Conservation (phyloP, 64 coral and sea anemone genomes). For the Astreopora myriophthalma region DNA sequence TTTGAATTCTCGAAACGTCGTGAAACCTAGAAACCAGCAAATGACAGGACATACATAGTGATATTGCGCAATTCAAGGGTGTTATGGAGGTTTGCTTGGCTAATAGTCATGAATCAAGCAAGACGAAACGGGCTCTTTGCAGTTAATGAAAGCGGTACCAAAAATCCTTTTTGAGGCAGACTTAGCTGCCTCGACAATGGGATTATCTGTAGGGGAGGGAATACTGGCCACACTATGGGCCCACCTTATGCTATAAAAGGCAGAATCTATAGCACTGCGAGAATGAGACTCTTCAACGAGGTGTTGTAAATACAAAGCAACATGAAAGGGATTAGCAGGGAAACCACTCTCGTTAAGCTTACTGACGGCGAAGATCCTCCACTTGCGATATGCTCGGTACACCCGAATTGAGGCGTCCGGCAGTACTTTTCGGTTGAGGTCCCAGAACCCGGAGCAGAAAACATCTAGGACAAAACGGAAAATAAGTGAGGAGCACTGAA, state of each 20-base stretch:
- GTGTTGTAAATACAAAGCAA: constrained; percentile 47
- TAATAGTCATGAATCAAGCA: background rate
- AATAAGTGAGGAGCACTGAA: background rate
- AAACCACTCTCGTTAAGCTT: constrained; percentile 4
- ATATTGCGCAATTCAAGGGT: background rate
- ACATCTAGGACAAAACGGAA: background rate
- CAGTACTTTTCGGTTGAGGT: background rate
- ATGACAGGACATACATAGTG: constrained; percentile 21
- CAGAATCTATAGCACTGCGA: background rate
- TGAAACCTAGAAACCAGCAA: constrained; percentile 22
- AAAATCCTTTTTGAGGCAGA: constrained; percentile 9
- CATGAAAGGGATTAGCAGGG: constrained; percentile 26
- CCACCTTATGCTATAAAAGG: constrained; percentile 39
- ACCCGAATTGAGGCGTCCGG: background rate
- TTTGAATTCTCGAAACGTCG: constrained; percentile 20
- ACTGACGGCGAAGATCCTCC: background rate
- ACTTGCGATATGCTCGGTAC: background rate
- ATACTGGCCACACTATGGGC: background rate
- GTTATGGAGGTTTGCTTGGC: background rate
- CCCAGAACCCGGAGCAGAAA: constrained; percentile 8
- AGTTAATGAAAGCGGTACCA: background rate
- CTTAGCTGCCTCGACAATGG: background rate
- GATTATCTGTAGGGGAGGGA: constrained; percentile 13
- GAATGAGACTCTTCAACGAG: constrained; percentile 27
- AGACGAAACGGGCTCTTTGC: constrained; percentile 37